phyloP scores from a whole-genome alignment of 2,888 invertebrate genomes.

The Perithous albicinctus region DNA sequence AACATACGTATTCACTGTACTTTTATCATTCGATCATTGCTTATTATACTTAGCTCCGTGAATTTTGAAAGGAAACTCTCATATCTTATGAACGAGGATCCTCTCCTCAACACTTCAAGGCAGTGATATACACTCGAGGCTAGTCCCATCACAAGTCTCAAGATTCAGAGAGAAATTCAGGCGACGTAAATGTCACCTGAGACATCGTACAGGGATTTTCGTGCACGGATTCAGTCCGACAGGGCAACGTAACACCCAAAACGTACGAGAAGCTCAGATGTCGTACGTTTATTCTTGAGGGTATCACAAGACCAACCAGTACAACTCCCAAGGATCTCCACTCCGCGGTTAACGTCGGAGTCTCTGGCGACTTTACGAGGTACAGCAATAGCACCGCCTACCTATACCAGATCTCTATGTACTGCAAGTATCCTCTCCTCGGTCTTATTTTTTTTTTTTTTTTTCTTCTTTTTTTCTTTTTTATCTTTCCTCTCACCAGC shows the following conservation, averaged over 20 bases:
- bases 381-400: background rate
- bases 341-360: slow-evolving; percentile 33
- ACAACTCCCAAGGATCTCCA: slow-evolving; percentile 28
- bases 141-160: slow-evolving; percentile 5
- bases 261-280: slow-evolving; percentile 36
- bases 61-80: background rate
- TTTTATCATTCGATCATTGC: background rate
- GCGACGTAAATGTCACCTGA: slow-evolving; percentile 33
- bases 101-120: too few species aligned
- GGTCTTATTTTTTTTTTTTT: slow-evolving; percentile 21
- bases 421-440: slow-evolving; percentile 3
- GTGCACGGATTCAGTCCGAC: slow-evolving; percentile 44
- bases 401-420: slow-evolving; percentile 15
- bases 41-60: background rate
- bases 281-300: slow-evolving; percentile 31
- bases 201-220: slow-evolving; percentile 41
- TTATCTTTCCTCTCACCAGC: background rate
- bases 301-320: background rate
- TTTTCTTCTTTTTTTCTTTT: background rate
- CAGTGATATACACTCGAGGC: background rate
- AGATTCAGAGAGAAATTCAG: slow-evolving; percentile 23
- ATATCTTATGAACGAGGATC: background rate
- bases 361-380: slow-evolving; percentile 42
- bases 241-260: slow-evolving; percentile 34
- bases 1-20: too few species aligned